These are phyloP conservation scores for Eristalinus sepulchralis DNA, from an alignment of 2,888 invertebrate genomes.

Conservation along the genomic window DNA sequence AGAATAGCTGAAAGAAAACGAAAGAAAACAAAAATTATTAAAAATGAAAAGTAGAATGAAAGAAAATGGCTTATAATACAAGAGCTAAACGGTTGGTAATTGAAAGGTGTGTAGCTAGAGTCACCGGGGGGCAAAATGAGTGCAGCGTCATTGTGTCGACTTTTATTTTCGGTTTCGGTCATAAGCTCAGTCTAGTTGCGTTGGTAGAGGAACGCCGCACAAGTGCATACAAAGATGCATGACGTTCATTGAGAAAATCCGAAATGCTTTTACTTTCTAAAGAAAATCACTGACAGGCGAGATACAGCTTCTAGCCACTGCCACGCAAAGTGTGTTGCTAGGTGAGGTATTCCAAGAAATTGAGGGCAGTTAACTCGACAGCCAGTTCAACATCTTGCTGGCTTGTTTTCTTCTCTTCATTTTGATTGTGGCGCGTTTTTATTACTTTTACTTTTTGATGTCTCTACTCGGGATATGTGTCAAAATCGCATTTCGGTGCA, in stretches of 20 bases:
- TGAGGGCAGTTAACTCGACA: conserved; percentile 32
- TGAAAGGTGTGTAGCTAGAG: background rate
- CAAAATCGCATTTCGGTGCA: background rate
- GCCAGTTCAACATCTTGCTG: background rate
- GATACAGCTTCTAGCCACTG: conserved; percentile 9
- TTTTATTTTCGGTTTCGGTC: conserved; percentile 25
- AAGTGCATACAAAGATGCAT: background rate
- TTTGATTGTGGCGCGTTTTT: background rate
- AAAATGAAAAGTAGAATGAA: conserved; percentile 3
- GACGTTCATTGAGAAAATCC: conserved; percentile 7
- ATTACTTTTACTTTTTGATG: conserved; percentile 5
- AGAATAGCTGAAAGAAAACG: conserved; percentile 23
- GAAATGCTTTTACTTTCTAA: conserved; percentile 50
- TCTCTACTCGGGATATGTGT: background rate
- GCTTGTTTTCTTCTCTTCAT: background rate
- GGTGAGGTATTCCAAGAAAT: conserved; percentile 17
- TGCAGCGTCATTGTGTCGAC: conserved; percentile 23
- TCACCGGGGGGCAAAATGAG: background rate
- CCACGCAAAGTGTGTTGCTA: background rate
- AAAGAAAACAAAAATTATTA: conserved; percentile 14
- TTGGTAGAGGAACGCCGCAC: background rate
- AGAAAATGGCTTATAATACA: background rate
- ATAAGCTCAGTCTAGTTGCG: conserved; percentile 9
- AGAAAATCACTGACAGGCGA: conserved; percentile 3
- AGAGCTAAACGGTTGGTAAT: conserved; percentile 69